These are phyloP conservation scores for Ataeniobius toweri DNA, from an alignment of 2,797 vertebrate genomes.

Conservation along the genomic window DNA sequence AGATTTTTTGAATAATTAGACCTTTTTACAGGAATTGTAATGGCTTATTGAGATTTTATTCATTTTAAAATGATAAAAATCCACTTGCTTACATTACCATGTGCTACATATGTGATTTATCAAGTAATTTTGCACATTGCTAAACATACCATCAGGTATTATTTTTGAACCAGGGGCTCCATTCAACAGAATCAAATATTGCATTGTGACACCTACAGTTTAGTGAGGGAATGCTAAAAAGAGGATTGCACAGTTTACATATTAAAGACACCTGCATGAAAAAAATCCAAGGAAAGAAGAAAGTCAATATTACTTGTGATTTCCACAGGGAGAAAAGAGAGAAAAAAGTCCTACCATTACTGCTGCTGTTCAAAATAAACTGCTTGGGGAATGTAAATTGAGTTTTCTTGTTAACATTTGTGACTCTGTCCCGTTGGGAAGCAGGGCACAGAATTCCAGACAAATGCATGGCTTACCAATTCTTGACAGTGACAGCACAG, in stretches of 20 bases:
- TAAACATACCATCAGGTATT: not conserved
- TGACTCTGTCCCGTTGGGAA: constrained; percentile 45
- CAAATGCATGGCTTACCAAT: constrained; percentile 23
- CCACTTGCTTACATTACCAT: not conserved
- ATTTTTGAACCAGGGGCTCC: not conserved
- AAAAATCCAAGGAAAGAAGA: not conserved
- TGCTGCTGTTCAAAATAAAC: constrained; percentile 42
- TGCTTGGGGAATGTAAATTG: constrained; percentile 54
- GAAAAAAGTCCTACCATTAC: not conserved
- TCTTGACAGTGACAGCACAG: constrained; percentile 20
- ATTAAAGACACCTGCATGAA: not conserved
- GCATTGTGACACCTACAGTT: not conserved
- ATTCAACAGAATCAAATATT: not conserved
- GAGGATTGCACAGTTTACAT: not conserved
- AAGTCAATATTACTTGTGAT: constrained; percentile 25
- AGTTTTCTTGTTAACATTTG: constrained; percentile 62
- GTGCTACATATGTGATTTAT: too few species aligned
- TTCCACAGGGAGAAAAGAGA: constrained; percentile 27
- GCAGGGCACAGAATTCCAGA: constrained; percentile 35
- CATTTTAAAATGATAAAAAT: not conserved
- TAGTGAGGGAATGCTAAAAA: constrained; percentile 14
- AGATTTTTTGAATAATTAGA: not conserved
- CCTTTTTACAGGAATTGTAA: not conserved
- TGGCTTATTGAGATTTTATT: not conserved
- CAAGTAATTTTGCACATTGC: not conserved